Percentiles rank a stretch among this genome's conserved stretches.
These are phyloP conservation scores for Cotesia glomerata DNA, from an alignment of 1,140 invertebrate species.

Conservation along the genomic window DNA sequence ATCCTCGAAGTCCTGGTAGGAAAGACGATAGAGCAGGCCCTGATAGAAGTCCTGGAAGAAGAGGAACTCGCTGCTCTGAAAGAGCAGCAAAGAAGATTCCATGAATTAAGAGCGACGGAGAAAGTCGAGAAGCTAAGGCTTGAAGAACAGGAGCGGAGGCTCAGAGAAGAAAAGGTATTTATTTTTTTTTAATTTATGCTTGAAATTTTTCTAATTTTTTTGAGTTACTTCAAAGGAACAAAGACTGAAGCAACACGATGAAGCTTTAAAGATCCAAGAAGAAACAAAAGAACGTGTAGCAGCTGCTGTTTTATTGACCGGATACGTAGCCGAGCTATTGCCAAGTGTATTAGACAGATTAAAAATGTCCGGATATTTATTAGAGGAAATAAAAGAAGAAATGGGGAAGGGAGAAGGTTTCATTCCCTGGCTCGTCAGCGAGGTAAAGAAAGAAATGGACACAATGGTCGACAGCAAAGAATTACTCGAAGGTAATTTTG, in stretches of 20 bases:
- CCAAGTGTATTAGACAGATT: conserved; percentile 82
- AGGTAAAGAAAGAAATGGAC: conserved; percentile 80
- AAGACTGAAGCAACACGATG: conserved; percentile 66
- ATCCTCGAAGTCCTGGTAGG: conserved; percentile 87
- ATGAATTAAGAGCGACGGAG: conserved; percentile 79
- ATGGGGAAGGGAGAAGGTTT: conserved; percentile 80
- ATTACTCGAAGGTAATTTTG: conserved; percentile 72
- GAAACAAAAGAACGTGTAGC: conserved; percentile 82
- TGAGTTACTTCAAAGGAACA: conserved; percentile 54
- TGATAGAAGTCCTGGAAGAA: conserved; percentile 83
- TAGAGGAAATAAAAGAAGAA: conserved; percentile 74
- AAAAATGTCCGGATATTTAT: conserved; percentile 76
- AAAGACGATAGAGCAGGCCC: conserved; percentile 84
- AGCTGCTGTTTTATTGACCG: conserved; percentile 79
- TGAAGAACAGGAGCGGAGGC: conserved; percentile 74
- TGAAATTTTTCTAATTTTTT: background rate
- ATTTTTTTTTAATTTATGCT: background rate
- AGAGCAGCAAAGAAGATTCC: conserved; percentile 78
- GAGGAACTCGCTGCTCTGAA: conserved; percentile 76
- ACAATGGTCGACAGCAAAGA: conserved; percentile 79
- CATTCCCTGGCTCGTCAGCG: conserved; percentile 86
- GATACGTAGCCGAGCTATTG: conserved; percentile 83
- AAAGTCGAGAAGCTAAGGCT: conserved; percentile 77
- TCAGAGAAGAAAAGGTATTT: conserved; percentile 65
- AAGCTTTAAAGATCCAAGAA: conserved; percentile 66